A percentile compares a stretch with the other conserved stretches of the same genome.
These are phyloP conservation scores for Pammene fasciana DNA, from an alignment of 2,888 invertebrate genomes.

Conservation along the genomic window DNA sequence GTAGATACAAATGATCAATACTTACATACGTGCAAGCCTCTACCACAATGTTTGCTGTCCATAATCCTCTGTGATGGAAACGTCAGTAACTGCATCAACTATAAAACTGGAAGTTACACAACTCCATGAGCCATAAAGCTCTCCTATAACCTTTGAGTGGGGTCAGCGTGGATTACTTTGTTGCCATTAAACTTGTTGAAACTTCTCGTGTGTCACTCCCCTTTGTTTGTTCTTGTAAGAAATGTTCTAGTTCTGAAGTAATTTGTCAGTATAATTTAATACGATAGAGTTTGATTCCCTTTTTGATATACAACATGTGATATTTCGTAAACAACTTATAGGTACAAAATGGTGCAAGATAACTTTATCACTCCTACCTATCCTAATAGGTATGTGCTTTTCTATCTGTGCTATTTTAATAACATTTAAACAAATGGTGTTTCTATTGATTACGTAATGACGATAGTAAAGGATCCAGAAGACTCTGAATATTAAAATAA, in stretches of 20 bases:
- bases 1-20: not conserved
- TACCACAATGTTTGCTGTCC: not conserved
- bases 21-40: not conserved
- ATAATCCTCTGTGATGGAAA: conserved; percentile 5
- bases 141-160: conserved; percentile 34
- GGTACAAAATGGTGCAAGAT: no score
- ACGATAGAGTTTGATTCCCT: not conserved
- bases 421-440: no score
- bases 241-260: not conserved
- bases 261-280: not conserved
- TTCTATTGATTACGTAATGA: no score
- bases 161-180: conserved; percentile 15
- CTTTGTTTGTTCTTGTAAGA: conserved; percentile 9
- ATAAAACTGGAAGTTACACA: conserved; percentile 29
- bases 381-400: no score
- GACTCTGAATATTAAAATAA: no score
- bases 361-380: no score
- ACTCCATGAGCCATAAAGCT: conserved; percentile 24
- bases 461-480: no score
- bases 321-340: no score
- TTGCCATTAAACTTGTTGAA: conserved; percentile 29
- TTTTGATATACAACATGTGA: no score
- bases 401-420: no score
- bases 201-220: not conserved
- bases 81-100: conserved; percentile 27